Percentiles rank a stretch among this genome's conserved stretches.
Evolutionary conservation across 2,113 vertebrate species (phyloP).

Genomic region (Hystrix brachyura): DNA sequence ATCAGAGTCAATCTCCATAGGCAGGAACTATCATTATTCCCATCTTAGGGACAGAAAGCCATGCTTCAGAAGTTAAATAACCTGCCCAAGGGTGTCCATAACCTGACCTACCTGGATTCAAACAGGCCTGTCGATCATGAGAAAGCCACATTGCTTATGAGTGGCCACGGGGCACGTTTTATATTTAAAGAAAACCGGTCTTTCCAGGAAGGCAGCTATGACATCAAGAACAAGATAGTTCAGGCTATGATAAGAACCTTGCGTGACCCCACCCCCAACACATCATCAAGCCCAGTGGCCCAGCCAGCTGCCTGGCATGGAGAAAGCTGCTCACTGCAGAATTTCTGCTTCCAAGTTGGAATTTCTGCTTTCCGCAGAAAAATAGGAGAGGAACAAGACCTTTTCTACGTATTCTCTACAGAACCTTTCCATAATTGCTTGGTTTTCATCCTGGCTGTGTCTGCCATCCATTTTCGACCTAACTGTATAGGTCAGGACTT

Average conservation of each 20-base stretch:
- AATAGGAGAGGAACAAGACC: neutral
- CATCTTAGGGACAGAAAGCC: neutral
- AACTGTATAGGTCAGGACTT: neutral
- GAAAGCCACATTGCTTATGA: neutral
- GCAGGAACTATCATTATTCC: neutral
- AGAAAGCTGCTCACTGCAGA: neutral
- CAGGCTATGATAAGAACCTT: neutral
- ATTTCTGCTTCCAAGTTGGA: neutral
- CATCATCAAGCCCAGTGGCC: neutral
- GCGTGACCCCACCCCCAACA: neutral
- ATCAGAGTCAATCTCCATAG: neutral
- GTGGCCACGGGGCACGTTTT: neutral
- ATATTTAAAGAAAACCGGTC: neutral
- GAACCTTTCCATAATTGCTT: neutral
- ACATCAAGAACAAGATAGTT: neutral
- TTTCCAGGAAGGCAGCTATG: neutral
- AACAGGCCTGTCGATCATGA: neutral
- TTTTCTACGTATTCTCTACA: neutral
- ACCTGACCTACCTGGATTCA: neutral
- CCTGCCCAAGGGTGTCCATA: neutral
- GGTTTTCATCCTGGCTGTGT: neutral
- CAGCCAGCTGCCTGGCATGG: neutral
- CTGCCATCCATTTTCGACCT: neutral
- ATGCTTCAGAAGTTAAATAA: neutral
- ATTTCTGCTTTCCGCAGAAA: neutral